Evolutionary conservation across 2,113 vertebrate genomes (phyloP).

Genomic region (Cyanistes caeruleus): DNA sequence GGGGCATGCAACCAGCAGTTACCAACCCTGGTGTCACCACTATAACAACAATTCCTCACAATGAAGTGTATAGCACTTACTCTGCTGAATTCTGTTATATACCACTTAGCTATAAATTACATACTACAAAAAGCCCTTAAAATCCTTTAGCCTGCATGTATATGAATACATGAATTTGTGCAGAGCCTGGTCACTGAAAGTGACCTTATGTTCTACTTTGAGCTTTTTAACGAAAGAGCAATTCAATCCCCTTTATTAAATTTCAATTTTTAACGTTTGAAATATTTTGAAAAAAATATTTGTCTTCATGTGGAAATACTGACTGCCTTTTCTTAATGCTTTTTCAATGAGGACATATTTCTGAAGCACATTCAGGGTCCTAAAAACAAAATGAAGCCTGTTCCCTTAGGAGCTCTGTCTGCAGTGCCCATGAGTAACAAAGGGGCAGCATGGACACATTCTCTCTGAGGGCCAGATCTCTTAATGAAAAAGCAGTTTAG

Average conservation of each 20-base stretch:
- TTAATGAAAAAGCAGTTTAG: not conserved
- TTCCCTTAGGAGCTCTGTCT: not conserved
- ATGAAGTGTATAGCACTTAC: not conserved
- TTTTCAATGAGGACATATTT: not conserved
- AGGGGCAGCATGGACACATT: fast-evolving
- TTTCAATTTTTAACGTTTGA: not conserved
- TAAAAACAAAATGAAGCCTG: not conserved
- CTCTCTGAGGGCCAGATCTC: not conserved
- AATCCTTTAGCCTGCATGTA: not conserved
- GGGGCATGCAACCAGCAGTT: not conserved
- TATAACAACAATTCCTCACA: not conserved
- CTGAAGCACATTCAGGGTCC: not conserved
- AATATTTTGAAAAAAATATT: not conserved
- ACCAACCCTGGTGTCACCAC: not conserved
- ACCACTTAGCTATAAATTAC: not conserved
- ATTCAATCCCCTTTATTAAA: not conserved
- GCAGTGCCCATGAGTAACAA: not conserved
- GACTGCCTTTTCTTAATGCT: not conserved
- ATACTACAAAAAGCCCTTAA: not conserved
- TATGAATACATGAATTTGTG: not conserved
- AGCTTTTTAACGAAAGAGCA: not conserved
- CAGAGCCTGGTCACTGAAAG: not conserved
- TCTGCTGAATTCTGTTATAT: not conserved
- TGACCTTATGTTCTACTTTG: not conserved
- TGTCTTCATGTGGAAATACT: not conserved